Percentiles rank a stretch among this genome's conserved stretches.
These are phyloP conservation scores for Steinernema khuongi DNA, from an alignment of 1,140 invertebrate genomes.

Conservation along the genomic window DNA sequence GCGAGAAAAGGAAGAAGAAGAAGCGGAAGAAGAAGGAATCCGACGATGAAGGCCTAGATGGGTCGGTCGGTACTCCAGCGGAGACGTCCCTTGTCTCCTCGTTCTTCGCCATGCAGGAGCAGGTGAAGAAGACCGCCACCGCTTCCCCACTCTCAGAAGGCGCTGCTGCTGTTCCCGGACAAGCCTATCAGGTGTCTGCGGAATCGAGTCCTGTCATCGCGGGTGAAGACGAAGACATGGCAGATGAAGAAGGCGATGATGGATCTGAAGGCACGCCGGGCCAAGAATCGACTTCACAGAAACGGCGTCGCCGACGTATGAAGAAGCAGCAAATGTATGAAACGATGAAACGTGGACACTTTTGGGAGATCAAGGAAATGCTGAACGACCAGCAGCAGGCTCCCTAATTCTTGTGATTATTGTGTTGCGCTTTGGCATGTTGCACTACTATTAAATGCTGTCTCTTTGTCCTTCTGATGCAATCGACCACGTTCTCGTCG, in stretches of 20 bases:
- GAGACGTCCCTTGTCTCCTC: not conserved
- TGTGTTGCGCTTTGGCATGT: not conserved
- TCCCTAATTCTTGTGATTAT: not conserved
- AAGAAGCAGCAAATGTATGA: conserved; percentile 44
- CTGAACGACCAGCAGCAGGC: conserved; percentile 33
- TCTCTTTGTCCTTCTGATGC: not conserved
- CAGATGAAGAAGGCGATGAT: conserved; percentile 23
- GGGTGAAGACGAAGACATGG: not conserved
- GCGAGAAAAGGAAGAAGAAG: conserved; percentile 39
- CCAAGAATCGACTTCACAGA: conserved; percentile 41
- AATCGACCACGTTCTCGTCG: too few relatives aligned
- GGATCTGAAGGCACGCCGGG: conserved; percentile 40
- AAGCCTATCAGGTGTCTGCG: conserved; percentile 20
- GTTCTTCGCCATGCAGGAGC: conserved; percentile 21
- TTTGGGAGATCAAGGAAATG: conserved; percentile 55
- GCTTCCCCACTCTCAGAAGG: conserved; percentile 18
- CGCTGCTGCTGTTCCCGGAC: not conserved
- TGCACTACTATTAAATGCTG: not conserved
- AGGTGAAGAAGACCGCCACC: conserved; percentile 20
- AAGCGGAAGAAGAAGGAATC: conserved; percentile 42
- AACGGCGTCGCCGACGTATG: conserved; percentile 34
- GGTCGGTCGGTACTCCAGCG: not conserved
- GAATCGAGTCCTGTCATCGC: conserved; percentile 16
- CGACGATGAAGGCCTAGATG: conserved; percentile 28
- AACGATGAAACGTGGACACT: conserved; percentile 50